Percentiles rank a stretch among this genome's conserved stretches.
Evolutionary conservation across 2,797 vertebrate genomes (phyloP).

Genomic region (Podarcis lilfordi): DNA sequence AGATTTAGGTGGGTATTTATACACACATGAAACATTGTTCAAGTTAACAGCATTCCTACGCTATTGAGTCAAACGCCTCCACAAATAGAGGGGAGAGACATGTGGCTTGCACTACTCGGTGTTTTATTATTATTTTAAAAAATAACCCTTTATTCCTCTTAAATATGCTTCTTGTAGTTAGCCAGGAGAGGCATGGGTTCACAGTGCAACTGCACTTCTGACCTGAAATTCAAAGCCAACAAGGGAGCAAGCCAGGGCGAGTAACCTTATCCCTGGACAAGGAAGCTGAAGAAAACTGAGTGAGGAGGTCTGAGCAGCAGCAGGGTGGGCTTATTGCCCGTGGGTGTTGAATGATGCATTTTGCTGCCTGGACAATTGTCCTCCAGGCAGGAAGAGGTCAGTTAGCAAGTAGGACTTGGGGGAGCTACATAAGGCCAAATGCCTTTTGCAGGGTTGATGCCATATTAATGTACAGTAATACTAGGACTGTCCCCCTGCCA

Average conservation of each 20-base stretch:
- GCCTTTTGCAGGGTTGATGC: neutral
- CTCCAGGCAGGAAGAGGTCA: neutral
- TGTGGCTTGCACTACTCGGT: neutral
- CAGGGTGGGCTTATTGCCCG: neutral
- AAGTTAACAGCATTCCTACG: slow-evolving; percentile 72
- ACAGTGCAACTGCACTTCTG: neutral
- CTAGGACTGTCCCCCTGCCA: neutral
- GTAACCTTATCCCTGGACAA: neutral
- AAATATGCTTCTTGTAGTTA: slow-evolving; percentile 35
- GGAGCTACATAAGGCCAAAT: neutral
- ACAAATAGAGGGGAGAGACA: slow-evolving; percentile 39
- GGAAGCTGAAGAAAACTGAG: neutral
- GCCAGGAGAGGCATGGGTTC: neutral
- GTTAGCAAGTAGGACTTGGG: too few species aligned
- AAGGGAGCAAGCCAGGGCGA: neutral
- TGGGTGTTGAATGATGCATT: neutral
- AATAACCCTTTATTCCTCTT: slow-evolving; percentile 57
- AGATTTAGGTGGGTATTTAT: slow-evolving; percentile 51
- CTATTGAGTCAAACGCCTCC: slow-evolving; percentile 70
- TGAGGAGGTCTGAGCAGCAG: neutral
- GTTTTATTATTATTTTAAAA: neutral
- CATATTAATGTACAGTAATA: neutral
- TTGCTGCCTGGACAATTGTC: too few species aligned
- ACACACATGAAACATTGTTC: slow-evolving; percentile 26
- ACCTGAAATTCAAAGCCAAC: neutral